Conservation (phyloP, 92 coral and sea anemone species). For the Muricea muricata region DNA sequence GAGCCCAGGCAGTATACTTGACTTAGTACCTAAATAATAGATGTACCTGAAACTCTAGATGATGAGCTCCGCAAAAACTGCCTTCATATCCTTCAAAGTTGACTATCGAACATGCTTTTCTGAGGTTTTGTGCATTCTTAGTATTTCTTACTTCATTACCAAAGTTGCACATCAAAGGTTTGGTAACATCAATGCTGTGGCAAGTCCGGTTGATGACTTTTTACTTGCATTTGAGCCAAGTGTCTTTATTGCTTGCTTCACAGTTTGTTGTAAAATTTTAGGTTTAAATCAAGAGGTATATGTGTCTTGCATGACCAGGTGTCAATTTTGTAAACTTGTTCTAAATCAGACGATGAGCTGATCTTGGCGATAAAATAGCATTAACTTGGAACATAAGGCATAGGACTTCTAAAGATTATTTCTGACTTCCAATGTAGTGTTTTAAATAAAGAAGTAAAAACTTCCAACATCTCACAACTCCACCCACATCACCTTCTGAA, state of each 20-base stretch:
- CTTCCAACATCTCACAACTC: not conserved
- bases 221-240: conserved; percentile 10
- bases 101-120: conserved; percentile 2
- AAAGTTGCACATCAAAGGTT: not conserved
- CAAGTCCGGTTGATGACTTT: conserved; percentile 7
- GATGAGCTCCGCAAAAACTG: conserved; percentile 1
- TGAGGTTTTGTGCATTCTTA: not conserved
- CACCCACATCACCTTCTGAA: conserved; percentile 11
- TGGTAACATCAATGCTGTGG: not conserved
- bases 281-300: conserved; percentile 9
- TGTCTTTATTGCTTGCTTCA: not conserved
- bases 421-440: not conserved
- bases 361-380: conserved; percentile 17
- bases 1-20: not conserved
- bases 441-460: conserved; percentile 1
- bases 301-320: conserved; percentile 2
- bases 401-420: not conserved
- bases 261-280: conserved; percentile 5
- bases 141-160: not conserved
- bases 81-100: not conserved
- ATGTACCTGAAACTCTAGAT: not conserved
- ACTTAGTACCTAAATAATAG: not conserved
- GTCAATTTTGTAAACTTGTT: not conserved
- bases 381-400: not conserved
- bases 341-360: conserved; percentile 9